Conservation (phyloP, 2,113 vertebrate species). For the Halcyon senegalensis region DNA sequence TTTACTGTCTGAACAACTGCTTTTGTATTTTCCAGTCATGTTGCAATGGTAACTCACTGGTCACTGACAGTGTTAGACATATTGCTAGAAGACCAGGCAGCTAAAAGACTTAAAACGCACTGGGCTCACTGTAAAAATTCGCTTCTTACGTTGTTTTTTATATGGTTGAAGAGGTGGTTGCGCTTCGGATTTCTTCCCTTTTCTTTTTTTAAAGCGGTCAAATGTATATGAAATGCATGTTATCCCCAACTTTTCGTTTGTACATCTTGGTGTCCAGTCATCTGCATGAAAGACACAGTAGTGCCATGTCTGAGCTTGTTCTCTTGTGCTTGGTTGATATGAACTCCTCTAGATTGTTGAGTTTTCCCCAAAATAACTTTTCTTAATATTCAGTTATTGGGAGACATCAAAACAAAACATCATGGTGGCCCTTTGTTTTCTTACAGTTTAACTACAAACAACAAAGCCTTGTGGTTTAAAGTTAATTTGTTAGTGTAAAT, state of each 20-base stretch:
- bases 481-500: conserved; percentile 84
- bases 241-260: conserved; percentile 70
- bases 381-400: conserved; percentile 63
- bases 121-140: conserved; percentile 71
- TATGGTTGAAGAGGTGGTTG: conserved; percentile 56
- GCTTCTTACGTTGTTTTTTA: conserved; percentile 69
- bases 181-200: conserved; percentile 34
- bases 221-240: conserved; percentile 74
- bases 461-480: conserved; percentile 74
- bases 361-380: conserved; percentile 62
- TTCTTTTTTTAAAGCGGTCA: conserved; percentile 48
- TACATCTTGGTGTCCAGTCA: conserved; percentile 75
- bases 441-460: conserved; percentile 64
- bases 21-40: conserved; percentile 7
- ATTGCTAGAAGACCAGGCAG: conserved; percentile 72
- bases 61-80: conserved; percentile 5
- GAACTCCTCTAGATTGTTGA: conserved; percentile 70
- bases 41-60: conserved; percentile 13
- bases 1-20: not conserved
- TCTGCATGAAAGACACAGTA: conserved; percentile 83
- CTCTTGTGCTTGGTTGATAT: conserved; percentile 77
- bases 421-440: conserved; percentile 71
- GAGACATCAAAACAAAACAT: conserved; percentile 64
- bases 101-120: conserved; percentile 68
- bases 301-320: conserved; percentile 74